Conservation (phyloP, 2,888 invertebrate species). For the Xylota segnis region DNA sequence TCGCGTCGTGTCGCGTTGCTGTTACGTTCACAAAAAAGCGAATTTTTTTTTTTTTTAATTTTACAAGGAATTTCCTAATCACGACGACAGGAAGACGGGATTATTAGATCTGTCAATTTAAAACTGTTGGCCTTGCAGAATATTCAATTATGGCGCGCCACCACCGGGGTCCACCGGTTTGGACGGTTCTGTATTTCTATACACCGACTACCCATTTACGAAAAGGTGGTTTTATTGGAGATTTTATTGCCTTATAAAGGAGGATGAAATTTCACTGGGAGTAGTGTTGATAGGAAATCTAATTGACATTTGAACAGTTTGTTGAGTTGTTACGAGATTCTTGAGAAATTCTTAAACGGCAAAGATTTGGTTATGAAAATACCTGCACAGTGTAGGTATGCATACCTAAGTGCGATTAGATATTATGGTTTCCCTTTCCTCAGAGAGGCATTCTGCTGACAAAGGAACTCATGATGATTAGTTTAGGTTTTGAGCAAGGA, state of each 20-base stretch:
- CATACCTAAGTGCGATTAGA: no score
- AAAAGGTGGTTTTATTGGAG: conserved; percentile 2
- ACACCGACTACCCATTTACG: no score
- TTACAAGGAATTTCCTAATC: conserved; percentile 55
- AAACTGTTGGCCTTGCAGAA: conserved; percentile 50
- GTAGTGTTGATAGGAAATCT: conserved; percentile 36
- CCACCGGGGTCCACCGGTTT: no score
- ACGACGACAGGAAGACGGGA: conserved; percentile 53
- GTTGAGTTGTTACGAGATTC: background rate
- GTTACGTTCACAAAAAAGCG: background rate
- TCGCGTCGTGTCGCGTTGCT: background rate
- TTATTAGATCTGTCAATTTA: conserved; percentile 57
- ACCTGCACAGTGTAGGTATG: no score
- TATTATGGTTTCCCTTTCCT: no score
- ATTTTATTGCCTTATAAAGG: conserved; percentile 18
- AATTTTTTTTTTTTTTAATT: conserved; percentile 27
- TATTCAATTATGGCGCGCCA: conserved; percentile 54
- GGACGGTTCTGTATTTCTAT: background rate
- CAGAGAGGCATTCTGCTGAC: no score
- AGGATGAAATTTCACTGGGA: conserved; percentile 8
- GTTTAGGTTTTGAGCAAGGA: no score
- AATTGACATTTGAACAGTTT: conserved; percentile 37
- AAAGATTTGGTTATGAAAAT: background rate
- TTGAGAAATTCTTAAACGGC: background rate
- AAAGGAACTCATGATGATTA: no score